phyloP scores from a whole-genome alignment of 2,113 vertebrate species.

The Oryzias woworae region DNA sequence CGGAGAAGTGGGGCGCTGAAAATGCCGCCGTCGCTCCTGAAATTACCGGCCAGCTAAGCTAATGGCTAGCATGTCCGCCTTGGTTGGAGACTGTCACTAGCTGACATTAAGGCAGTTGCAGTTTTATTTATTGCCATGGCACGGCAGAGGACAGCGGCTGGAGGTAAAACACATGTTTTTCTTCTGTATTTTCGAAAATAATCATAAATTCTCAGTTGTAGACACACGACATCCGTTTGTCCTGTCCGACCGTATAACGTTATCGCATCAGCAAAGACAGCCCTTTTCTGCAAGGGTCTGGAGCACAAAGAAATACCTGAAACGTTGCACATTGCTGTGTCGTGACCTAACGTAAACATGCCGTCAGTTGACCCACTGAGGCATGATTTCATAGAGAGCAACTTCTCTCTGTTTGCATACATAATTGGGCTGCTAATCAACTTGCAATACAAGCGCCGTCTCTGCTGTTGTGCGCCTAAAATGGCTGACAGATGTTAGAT shows the following conservation, averaged over 20 bases:
- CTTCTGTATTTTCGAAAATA: slow-evolving; percentile 9
- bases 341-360: slow-evolving; percentile 34
- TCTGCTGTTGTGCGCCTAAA: slow-evolving; percentile 75
- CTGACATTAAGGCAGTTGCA: slow-evolving; percentile 62
- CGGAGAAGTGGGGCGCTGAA: slow-evolving; percentile 58
- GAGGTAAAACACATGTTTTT: slow-evolving; percentile 53
- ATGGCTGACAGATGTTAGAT: slow-evolving; percentile 81
- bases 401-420: slow-evolving; percentile 47
- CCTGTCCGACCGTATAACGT: slow-evolving; percentile 55
- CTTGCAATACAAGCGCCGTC: slow-evolving; percentile 63
- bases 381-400: slow-evolving; percentile 31
- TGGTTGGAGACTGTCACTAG: slow-evolving; percentile 62
- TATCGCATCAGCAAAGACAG: slow-evolving; percentile 54
- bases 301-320: slow-evolving; percentile 46
- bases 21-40: slow-evolving; percentile 75
- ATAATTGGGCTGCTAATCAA: slow-evolving; percentile 71
- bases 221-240: slow-evolving; percentile 41
- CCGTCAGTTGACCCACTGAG: slow-evolving; percentile 28
- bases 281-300: slow-evolving; percentile 46
- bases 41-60: slow-evolving; percentile 75
- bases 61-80: slow-evolving; percentile 73
- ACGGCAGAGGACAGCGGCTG: slow-evolving; percentile 41
- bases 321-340: slow-evolving; percentile 30
- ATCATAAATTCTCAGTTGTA: slow-evolving; percentile 14
- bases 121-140: slow-evolving; percentile 43